These are phyloP conservation scores for Oncorhynchus keta DNA, from an alignment of 2,113 vertebrate species.

Conservation along the genomic window DNA sequence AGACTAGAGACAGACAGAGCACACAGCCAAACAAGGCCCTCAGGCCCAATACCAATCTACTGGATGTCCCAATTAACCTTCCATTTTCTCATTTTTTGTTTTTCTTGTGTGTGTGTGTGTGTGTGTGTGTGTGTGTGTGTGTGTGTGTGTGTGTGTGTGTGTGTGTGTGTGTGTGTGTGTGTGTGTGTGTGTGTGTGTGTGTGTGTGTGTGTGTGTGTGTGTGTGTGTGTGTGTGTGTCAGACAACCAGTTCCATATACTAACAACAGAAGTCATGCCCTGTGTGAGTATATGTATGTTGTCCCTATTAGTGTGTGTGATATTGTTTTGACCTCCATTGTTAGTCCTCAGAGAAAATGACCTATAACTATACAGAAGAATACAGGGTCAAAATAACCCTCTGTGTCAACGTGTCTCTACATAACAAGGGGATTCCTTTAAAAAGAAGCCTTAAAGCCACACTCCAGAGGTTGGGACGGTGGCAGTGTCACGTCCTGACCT, in stretches of 20 bases:
- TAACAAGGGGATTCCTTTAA: neutral
- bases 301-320: conserved; percentile 59
- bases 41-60: conserved; percentile 64
- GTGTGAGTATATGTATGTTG: conserved; percentile 54
- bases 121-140: conserved; percentile 18
- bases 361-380: conserved; percentile 54
- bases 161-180: conserved; percentile 21
- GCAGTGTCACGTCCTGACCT: too few species aligned
- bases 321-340: conserved; percentile 67
- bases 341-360: conserved; percentile 49
- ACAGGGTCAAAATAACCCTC: conserved; percentile 53
- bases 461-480: too few species aligned
- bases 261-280: conserved; percentile 67
- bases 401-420: conserved; percentile 43
- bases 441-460: neutral
- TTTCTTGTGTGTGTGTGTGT: conserved; percentile 11
- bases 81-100: conserved; percentile 40
- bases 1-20: conserved; percentile 53
- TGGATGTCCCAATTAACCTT: conserved; percentile 64
- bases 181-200: conserved; percentile 6
- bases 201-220: conserved; percentile 16
- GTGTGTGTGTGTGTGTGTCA: conserved; percentile 6
- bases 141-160: neutral
- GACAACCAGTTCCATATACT: conserved; percentile 56
- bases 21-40: conserved; percentile 56